Conservation (phyloP, 2,113 vertebrate species). For the Rhinolophus sinicus region DNA sequence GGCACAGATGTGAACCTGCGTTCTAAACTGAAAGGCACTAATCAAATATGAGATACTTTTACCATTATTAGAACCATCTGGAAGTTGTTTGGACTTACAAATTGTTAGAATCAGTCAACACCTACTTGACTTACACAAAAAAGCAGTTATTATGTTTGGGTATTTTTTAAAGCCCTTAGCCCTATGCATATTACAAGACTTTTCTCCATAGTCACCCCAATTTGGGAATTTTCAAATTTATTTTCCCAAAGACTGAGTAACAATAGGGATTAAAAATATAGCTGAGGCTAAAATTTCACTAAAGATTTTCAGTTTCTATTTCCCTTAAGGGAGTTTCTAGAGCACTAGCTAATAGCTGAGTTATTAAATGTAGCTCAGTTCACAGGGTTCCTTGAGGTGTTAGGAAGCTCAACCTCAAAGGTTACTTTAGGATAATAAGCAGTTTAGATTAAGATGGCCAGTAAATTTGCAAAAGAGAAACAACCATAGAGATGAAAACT, state of each 20-base stretch:
- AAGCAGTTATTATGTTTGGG: constrained; percentile 66
- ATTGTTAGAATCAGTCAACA: constrained; percentile 85
- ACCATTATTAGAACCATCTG: constrained; percentile 80
- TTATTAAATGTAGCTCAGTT: constrained; percentile 49
- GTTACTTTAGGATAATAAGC: neutral
- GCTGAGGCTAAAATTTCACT: constrained; percentile 20
- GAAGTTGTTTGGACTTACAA: constrained; percentile 80
- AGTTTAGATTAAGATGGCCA: neutral
- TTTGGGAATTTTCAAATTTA: constrained; percentile 57
- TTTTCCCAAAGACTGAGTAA: constrained; percentile 38
- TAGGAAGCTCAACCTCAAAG: neutral
- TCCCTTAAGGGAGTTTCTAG: constrained; percentile 38
- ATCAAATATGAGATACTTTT: constrained; percentile 72
- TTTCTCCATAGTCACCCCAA: neutral
- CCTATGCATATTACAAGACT: constrained; percentile 1
- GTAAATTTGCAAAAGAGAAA: neutral
- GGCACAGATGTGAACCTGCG: constrained; percentile 55
- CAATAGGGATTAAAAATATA: constrained; percentile 51
- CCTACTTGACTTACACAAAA: constrained; percentile 84
- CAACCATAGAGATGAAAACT: neutral
- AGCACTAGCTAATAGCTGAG: neutral
- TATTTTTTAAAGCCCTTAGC: constrained; percentile 63
- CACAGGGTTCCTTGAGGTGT: constrained; percentile 8
- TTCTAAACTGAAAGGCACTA: constrained; percentile 67
- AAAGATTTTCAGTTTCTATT: constrained; percentile 59